phyloP scores from a whole-genome alignment of 2,113 vertebrate genomes.

The Antechinus stuartii region DNA sequence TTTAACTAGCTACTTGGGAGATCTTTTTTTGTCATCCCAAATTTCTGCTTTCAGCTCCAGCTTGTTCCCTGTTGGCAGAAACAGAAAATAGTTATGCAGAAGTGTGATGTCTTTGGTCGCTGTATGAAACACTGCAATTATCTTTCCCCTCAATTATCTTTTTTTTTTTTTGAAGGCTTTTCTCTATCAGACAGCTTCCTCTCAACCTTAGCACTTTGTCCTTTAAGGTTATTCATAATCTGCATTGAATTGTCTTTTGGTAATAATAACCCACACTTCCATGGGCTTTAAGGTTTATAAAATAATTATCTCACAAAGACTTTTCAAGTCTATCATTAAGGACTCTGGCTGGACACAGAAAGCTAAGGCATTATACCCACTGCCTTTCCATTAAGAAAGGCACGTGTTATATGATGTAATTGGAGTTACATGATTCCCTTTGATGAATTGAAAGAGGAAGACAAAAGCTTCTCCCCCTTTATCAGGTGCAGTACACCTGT shows the following conservation, averaged over 20 bases:
- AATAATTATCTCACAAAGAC: not conserved
- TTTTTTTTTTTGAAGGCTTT: conserved; percentile 1
- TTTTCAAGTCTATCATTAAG: not conserved
- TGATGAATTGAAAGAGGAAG: not conserved
- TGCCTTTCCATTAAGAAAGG: not conserved
- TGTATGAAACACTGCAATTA: not conserved
- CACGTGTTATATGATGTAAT: not conserved
- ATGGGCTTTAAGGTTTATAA: not conserved
- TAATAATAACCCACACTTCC: not conserved
- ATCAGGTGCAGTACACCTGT: not conserved
- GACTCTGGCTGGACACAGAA: not conserved
- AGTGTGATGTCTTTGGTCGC: conserved; percentile 26
- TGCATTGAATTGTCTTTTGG: conserved; percentile 16
- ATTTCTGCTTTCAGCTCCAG: conserved; percentile 16
- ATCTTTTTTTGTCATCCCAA: conserved; percentile 2
- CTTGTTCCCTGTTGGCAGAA: conserved; percentile 18
- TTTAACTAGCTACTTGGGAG: not conserved
- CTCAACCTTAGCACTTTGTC: conserved; percentile 39
- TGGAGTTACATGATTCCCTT: not conserved
- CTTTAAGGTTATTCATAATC: conserved; percentile 35
- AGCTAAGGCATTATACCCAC: not conserved
- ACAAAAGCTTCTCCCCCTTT: not conserved
- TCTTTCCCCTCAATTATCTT: conserved; percentile 46
- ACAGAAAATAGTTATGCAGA: conserved; percentile 18
- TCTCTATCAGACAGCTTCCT: conserved; percentile 34